Evolutionary conservation across 2,113 vertebrate species (phyloP).

Genomic region (Muntiacus reevesi): DNA sequence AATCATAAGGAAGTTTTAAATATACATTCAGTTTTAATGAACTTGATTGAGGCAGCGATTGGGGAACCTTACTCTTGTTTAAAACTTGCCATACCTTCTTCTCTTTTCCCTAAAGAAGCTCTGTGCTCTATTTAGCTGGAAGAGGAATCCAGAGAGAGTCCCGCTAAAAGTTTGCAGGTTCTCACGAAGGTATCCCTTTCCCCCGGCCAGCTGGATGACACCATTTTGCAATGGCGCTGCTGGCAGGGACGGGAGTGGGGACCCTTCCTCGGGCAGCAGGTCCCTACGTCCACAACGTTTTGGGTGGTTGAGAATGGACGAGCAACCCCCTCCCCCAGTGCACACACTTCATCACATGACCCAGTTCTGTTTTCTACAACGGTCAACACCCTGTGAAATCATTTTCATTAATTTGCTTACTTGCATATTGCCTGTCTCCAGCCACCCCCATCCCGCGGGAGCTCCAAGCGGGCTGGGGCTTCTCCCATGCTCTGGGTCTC

Average conservation of each 20-base stretch:
- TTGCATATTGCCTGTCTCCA: neutral
- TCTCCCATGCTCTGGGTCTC: neutral
- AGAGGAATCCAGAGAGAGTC: neutral
- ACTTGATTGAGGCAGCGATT: conserved; percentile 42
- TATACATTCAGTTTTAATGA: conserved; percentile 67
- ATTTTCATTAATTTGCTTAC: neutral
- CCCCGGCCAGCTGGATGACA: neutral
- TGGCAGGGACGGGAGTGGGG: accelerated
- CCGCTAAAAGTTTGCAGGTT: neutral
- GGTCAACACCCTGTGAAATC: neutral
- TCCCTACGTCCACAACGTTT: neutral
- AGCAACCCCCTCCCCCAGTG: neutral
- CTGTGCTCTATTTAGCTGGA: conserved; percentile 50
- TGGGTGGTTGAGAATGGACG: neutral
- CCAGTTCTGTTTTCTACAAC: neutral
- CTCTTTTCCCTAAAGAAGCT: conserved; percentile 62
- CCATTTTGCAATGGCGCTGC: neutral
- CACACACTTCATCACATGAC: neutral
- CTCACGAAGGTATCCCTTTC: neutral
- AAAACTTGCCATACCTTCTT: conserved; percentile 36
- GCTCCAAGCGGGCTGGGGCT: no score
- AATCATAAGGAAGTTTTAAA: conserved; percentile 68
- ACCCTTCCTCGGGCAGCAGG: neutral
- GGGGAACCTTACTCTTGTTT: conserved; percentile 54
- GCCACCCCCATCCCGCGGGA: neutral